Percentiles rank a stretch among this genome's conserved stretches.
Evolutionary conservation across 2,797 vertebrate species (phyloP).

Genomic region (Clarias laeviceps): DNA sequence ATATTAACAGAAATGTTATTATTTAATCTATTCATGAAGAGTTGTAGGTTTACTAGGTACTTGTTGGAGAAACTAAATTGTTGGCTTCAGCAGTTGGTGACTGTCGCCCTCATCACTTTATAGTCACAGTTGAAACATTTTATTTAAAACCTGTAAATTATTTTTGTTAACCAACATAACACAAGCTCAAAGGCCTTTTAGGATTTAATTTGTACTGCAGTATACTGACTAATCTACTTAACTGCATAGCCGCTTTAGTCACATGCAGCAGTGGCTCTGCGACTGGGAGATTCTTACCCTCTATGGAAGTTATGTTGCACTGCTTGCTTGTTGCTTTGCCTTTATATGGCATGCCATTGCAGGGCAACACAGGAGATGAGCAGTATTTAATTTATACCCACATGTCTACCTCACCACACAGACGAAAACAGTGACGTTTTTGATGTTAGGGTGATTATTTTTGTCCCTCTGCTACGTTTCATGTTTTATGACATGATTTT

Average conservation of each 20-base stretch:
- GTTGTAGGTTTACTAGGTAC: neutral
- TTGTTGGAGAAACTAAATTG: neutral
- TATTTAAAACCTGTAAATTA: neutral
- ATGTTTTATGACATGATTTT: constrained; percentile 4
- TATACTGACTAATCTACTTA: constrained; percentile 29
- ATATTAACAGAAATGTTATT: neutral
- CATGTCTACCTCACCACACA: constrained; percentile 6
- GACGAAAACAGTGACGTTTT: constrained; percentile 26
- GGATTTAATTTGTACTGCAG: constrained; percentile 5
- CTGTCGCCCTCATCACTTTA: neutral
- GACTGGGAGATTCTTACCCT: constrained; percentile 50
- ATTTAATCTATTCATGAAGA: neutral
- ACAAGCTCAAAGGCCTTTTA: neutral
- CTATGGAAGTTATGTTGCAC: constrained; percentile 55
- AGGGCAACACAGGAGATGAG: constrained; percentile 38
- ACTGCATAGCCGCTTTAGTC: constrained; percentile 27
- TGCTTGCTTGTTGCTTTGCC: constrained; percentile 54
- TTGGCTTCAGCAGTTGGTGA: neutral
- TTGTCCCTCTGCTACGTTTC: neutral
- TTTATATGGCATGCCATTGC: constrained; percentile 58
- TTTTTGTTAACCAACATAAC: neutral
- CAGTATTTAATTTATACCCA: constrained; percentile 51
- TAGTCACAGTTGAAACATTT: neutral
- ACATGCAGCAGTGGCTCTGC: constrained; percentile 31
- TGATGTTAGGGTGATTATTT: constrained; percentile 18